These are phyloP conservation scores for Micrasema longulum DNA, from an alignment of 1,140 invertebrate genomes.

Conservation along the genomic window DNA sequence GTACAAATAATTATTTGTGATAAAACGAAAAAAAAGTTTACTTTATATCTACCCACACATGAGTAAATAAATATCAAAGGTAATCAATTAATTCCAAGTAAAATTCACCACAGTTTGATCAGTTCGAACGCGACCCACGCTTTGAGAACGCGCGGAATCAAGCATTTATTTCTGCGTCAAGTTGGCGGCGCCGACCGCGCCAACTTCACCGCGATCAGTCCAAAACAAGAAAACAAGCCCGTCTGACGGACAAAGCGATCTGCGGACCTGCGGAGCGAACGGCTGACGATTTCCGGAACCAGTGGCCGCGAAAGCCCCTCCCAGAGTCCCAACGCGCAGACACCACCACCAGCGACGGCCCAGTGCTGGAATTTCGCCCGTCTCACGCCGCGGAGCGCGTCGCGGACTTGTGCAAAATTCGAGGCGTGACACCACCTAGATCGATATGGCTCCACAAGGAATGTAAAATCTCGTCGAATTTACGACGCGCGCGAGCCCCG, in stretches of 20 bases:
- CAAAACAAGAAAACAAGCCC: constrained; percentile 43
- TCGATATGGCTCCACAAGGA: too few species aligned
- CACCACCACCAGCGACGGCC: background rate
- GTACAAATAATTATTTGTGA: too few species aligned
- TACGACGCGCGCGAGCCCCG: too few species aligned
- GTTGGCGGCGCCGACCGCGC: constrained; percentile 18
- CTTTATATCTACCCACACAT: too few species aligned
- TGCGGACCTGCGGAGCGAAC: constrained; percentile 10
- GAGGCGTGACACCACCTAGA: background rate
- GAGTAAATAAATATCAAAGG: too few species aligned
- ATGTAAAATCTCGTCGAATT: too few species aligned
- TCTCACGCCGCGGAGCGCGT: background rate
- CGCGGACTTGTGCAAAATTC: background rate
- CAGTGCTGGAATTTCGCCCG: too few species aligned
- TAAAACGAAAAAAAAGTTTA: too few species aligned
- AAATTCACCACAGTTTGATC: too few species aligned
- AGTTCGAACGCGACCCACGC: too few species aligned
- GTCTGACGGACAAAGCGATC: constrained; percentile 28
- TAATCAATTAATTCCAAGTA: too few species aligned
- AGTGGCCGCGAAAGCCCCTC: constrained; percentile 8
- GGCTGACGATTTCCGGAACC: constrained; percentile 37
- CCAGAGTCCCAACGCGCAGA: background rate
- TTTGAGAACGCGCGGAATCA: background rate
- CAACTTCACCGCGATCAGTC: constrained; percentile 35
- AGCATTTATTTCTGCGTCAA: constrained; percentile 18